phyloP scores from a whole-genome alignment of 2,113 vertebrate genomes.

The Ictidomys tridecemlineatus region DNA sequence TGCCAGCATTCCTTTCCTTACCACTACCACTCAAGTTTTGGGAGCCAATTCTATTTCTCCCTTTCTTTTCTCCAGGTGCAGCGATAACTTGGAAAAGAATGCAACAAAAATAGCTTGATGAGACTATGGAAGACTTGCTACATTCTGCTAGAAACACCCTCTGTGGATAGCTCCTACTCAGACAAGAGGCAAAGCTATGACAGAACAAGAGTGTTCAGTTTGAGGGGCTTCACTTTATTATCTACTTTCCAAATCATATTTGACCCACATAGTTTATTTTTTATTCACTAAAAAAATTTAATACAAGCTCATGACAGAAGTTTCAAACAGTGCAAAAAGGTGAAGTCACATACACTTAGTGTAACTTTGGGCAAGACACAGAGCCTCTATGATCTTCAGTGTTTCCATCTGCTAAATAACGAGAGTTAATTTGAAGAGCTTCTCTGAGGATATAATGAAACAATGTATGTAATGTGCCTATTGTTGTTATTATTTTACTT shows the following conservation, averaged over 20 bases:
- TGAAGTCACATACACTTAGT: background rate
- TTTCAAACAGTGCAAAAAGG: background rate
- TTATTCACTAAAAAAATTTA: background rate
- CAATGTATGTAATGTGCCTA: background rate
- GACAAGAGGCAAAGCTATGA: background rate
- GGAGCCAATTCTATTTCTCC: conserved; percentile 7
- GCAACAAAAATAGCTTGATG: conserved; percentile 16
- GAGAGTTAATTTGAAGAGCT: background rate
- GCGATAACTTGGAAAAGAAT: conserved; percentile 38
- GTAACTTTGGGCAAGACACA: background rate
- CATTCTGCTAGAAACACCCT: background rate
- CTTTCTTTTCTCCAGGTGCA: conserved; percentile 43
- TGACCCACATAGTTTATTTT: background rate
- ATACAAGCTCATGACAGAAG: background rate
- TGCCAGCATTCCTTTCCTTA: background rate
- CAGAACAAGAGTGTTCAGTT: background rate
- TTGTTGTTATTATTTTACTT: conserved; percentile 2
- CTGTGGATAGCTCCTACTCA: background rate
- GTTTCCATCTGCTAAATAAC: background rate
- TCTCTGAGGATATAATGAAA: background rate
- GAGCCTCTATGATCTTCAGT: background rate
- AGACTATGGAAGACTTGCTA: background rate
- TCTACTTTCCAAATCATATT: background rate
- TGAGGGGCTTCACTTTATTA: background rate
- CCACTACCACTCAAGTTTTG: conserved; percentile 9